A percentile compares a stretch with the other conserved stretches of the same genome.
Conservation (phyloP, 2,888 invertebrate genomes). For the Latrodectus elegans region DNA sequence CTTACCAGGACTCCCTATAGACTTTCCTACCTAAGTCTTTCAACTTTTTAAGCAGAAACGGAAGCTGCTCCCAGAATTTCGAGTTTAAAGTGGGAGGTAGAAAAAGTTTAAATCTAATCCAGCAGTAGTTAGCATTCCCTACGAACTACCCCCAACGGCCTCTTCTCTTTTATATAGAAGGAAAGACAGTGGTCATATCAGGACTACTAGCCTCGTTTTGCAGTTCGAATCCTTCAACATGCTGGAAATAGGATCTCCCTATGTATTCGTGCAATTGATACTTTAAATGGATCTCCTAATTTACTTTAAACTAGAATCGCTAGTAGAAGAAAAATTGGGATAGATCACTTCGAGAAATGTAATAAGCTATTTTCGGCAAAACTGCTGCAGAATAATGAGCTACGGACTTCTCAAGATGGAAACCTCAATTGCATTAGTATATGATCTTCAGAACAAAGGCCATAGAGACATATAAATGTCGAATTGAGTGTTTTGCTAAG, state of each 20-base stretch:
- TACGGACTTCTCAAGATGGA: not conserved
- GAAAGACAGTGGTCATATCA: constrained; percentile 52
- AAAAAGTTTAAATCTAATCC: constrained; percentile 68
- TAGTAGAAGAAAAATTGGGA: constrained; percentile 20
- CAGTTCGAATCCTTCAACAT: constrained; percentile 34
- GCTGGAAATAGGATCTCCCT: constrained; percentile 43
- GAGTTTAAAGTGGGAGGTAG: constrained; percentile 63
- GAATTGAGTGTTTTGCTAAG: no score
- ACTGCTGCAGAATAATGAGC: constrained; percentile 21
- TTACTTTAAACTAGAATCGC: constrained; percentile 44
- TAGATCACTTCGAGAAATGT: constrained; percentile 46
- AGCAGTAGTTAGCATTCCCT: constrained; percentile 65
- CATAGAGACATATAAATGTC: no score
- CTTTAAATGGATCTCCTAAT: constrained; percentile 62
- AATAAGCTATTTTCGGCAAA: constrained; percentile 35
- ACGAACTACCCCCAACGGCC: constrained; percentile 44
- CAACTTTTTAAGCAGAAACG: constrained; percentile 49
- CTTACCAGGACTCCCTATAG: constrained; percentile 46
- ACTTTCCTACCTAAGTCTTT: constrained; percentile 43
- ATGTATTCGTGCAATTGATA: constrained; percentile 54
- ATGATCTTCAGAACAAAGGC: no score
- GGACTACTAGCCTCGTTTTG: constrained; percentile 32
- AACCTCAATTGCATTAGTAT: constrained; percentile 6
- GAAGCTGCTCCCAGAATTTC: constrained; percentile 58
- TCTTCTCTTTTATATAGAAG: constrained; percentile 29